Conservation (phyloP, 2,888 invertebrate genomes). For the Dyspetes luteomarginatus region DNA sequence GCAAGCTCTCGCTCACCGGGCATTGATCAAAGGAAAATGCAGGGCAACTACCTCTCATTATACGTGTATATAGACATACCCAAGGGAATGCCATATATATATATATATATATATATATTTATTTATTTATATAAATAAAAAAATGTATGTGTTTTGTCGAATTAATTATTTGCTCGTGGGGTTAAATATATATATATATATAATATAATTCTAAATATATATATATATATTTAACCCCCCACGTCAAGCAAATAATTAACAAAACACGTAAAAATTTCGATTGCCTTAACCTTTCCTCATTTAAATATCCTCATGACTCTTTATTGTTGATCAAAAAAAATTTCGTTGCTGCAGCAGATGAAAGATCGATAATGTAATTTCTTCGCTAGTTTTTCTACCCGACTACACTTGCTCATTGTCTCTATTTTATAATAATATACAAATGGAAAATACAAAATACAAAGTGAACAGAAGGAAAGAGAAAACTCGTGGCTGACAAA, state of each 20-base stretch:
- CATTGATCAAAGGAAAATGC: conserved; percentile 55
- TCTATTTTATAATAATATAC: neutral
- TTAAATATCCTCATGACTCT: neutral
- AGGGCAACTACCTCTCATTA: conserved; percentile 22
- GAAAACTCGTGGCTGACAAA: neutral
- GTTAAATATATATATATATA: neutral
- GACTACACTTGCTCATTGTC: conserved; percentile 3
- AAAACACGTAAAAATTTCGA: neutral
- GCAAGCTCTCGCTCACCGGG: conserved; percentile 33
- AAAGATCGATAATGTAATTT: neutral
- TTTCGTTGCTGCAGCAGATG: neutral
- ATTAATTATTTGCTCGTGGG: no score
- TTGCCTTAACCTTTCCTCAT: neutral
- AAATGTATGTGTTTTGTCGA: no score
- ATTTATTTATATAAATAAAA: no score
- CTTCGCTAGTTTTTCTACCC: neutral
- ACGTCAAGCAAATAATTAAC: neutral
- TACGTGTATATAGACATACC: neutral
- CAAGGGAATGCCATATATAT: neutral
- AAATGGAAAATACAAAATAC: neutral
- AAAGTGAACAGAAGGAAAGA: neutral
- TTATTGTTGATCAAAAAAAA: conserved; percentile 12
- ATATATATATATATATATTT: neutral
- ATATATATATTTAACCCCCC: neutral
- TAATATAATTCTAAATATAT: neutral